phyloP scores from a whole-genome alignment of 1,140 invertebrate genomes.

The Lerema accius region DNA sequence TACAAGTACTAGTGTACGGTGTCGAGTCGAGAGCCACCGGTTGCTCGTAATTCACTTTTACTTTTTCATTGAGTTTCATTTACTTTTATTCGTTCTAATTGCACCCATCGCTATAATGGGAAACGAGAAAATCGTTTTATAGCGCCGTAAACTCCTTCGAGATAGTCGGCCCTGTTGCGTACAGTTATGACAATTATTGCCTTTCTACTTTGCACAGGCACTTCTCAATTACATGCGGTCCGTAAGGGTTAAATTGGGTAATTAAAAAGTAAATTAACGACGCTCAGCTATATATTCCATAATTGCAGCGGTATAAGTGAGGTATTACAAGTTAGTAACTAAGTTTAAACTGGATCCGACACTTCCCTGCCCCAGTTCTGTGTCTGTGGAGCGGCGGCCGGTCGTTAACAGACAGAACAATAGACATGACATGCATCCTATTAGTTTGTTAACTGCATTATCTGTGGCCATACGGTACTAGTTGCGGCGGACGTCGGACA shows the following conservation, averaged over 20 bases:
- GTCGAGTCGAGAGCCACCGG: constrained; percentile 1
- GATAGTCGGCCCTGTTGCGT: constrained; percentile 43
- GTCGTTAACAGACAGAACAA: constrained; percentile 17
- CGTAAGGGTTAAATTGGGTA: no score
- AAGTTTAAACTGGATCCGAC: constrained; percentile 2
- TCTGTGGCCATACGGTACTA: not conserved
- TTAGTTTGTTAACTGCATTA: constrained; percentile 17
- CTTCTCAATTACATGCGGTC: constrained; percentile 31
- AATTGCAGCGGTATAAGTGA: no score
- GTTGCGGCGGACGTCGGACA: not conserved
- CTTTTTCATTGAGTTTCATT: constrained; percentile 41
- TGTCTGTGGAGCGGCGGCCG: constrained; percentile 2
- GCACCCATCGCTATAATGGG: constrained; percentile 32
- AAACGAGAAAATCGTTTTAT: constrained; percentile 41
- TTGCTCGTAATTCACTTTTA: constrained; percentile 38
- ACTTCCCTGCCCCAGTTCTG: constrained; percentile 17
- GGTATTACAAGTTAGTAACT: no score
- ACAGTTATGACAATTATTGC: constrained; percentile 54
- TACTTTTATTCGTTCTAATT: constrained; percentile 41
- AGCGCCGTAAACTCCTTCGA: constrained; percentile 44
- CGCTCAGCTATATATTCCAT: no score
- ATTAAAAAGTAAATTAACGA: no score
- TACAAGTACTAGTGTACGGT: not conserved
- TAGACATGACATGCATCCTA: no score
- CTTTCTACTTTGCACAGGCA: constrained; percentile 54